Conservation (phyloP, 2,113 vertebrate species). For the Melanerpes aurifrons region DNA sequence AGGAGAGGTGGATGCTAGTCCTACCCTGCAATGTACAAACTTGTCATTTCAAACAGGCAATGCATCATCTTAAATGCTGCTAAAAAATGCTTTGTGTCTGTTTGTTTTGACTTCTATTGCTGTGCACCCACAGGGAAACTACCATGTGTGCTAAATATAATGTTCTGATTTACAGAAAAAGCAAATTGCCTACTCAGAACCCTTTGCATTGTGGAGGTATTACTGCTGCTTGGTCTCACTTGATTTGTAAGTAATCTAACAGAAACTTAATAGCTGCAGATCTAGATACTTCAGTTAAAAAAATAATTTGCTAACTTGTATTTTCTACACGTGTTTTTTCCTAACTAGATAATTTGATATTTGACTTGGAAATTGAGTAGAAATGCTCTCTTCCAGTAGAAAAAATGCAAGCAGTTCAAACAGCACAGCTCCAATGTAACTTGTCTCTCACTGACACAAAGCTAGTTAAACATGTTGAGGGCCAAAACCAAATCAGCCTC, state of each 20-base stretch:
- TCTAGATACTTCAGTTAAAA: background rate
- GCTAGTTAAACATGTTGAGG: slow-evolving; percentile 1
- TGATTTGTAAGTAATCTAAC: background rate
- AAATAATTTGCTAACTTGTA: background rate
- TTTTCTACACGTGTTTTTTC: background rate
- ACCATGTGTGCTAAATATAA: slow-evolving; percentile 23
- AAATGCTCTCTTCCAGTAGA: background rate
- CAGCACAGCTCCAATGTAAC: background rate
- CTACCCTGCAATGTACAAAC: slow-evolving; percentile 19
- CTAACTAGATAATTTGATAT: background rate
- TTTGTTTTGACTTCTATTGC: slow-evolving; percentile 51
- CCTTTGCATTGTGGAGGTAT: slow-evolving; percentile 7
- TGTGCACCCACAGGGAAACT: slow-evolving; percentile 24
- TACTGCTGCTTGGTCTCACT: slow-evolving; percentile 3
- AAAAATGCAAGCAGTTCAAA: background rate
- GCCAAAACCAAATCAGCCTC: background rate
- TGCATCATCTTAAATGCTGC: slow-evolving; percentile 15
- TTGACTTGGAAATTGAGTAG: slow-evolving; percentile 4
- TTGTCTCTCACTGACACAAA: background rate
- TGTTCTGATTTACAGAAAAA: slow-evolving; percentile 51
- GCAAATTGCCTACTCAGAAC: slow-evolving; percentile 2
- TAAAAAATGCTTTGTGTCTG: slow-evolving; percentile 37
- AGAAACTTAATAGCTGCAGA: background rate
- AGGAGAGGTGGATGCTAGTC: slow-evolving; percentile 1
- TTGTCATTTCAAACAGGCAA: slow-evolving; percentile 9